phyloP scores from a whole-genome alignment of 2,888 invertebrate genomes.

The Volucella bombylans region DNA sequence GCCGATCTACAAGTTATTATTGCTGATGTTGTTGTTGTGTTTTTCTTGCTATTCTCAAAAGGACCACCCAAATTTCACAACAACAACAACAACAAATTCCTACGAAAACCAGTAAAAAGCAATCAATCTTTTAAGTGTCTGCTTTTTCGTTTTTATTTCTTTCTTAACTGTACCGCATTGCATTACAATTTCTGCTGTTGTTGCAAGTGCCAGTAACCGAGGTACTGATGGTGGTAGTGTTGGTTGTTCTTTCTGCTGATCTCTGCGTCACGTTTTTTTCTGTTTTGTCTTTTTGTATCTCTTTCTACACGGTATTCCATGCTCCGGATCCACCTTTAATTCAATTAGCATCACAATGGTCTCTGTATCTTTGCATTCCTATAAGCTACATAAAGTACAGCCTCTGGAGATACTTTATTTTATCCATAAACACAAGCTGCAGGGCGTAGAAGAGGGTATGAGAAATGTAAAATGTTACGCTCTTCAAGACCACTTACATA shows the following conservation, averaged over 20 bases:
- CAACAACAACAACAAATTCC: constrained; percentile 1
- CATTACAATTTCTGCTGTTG: constrained; percentile 31
- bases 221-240: neutral
- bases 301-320: constrained; percentile 4
- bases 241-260: constrained; percentile 33
- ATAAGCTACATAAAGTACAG: constrained; percentile 5
- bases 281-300: constrained; percentile 10
- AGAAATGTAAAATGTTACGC: constrained; percentile 41
- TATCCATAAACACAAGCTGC: no score
- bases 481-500: constrained; percentile 41
- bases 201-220: neutral
- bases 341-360: constrained; percentile 56
- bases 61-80: constrained; percentile 45
- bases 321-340: constrained; percentile 45
- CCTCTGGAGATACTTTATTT: neutral
- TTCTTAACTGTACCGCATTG: constrained; percentile 37
- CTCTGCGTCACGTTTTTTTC: constrained; percentile 52
- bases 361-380: constrained; percentile 29
- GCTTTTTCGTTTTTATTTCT: neutral
- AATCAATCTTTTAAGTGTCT: constrained; percentile 39
- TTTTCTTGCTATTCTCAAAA: neutral
- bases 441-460: no score
- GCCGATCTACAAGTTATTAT: no score
- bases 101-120: constrained; percentile 27
- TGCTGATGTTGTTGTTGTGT: no score